A percentile compares a stretch with the other conserved stretches of the same genome.
Evolutionary conservation across 2,797 vertebrate species (phyloP).

Genomic region (Hydrophis major): DNA sequence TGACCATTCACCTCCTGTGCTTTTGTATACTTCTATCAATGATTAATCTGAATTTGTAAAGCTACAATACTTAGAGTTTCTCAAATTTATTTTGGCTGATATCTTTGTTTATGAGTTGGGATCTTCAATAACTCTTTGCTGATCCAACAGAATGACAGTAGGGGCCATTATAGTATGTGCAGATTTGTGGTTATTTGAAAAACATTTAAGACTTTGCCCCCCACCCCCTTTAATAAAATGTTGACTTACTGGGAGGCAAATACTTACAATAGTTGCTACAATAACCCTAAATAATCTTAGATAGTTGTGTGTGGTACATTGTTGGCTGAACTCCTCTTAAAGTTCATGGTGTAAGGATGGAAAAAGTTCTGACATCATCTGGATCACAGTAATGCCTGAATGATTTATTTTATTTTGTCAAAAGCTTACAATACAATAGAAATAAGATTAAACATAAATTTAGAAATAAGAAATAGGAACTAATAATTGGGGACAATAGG

Average conservation of each 20-base stretch:
- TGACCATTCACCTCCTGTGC: too few relatives aligned
- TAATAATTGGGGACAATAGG: too few relatives aligned
- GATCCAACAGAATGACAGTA: background rate
- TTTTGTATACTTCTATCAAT: background rate
- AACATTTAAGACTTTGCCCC: background rate
- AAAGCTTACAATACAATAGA: too few relatives aligned
- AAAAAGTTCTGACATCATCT: background rate
- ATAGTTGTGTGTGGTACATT: background rate
- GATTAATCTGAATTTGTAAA: background rate
- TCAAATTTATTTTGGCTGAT: background rate
- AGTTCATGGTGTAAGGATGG: background rate
- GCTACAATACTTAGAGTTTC: background rate
- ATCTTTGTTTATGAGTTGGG: background rate
- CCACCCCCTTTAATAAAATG: background rate
- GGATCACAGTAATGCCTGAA: constrained; percentile 17
- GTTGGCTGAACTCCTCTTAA: background rate
- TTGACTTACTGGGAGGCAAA: constrained; percentile 1
- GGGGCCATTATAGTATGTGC: background rate
- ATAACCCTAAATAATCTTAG: background rate
- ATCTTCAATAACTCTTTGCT: background rate
- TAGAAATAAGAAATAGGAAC: too few relatives aligned
- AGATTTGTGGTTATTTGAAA: background rate
- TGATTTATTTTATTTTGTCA: background rate
- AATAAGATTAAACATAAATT: too few relatives aligned
- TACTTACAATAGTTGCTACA: background rate